Conservation (phyloP, 2,888 invertebrate genomes). For the Ormia ochracea region DNA sequence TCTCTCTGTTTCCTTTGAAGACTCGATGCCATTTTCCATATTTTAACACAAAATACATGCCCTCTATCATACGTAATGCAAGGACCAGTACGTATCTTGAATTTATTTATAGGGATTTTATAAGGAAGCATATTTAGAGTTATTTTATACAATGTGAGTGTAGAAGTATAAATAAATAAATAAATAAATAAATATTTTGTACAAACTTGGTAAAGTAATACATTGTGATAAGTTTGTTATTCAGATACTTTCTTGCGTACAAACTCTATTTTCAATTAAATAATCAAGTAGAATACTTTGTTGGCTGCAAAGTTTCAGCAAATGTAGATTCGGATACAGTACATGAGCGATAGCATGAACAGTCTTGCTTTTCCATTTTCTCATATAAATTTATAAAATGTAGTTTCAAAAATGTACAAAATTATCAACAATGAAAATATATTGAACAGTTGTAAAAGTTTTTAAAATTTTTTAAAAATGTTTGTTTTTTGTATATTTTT, state of each 20-base stretch:
- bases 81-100: neutral
- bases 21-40: neutral
- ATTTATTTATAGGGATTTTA: neutral
- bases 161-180: constrained; percentile 4
- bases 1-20: neutral
- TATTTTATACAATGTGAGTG: too few species aligned
- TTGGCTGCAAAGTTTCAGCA: neutral
- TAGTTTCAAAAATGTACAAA: too few species aligned
- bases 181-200: too few species aligned
- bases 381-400: too few species aligned
- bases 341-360: too few species aligned
- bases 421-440: too few species aligned
- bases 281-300: constrained; percentile 6
- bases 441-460: too few species aligned
- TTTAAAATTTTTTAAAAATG: too few species aligned
- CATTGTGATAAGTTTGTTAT: constrained; percentile 25
- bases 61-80: neutral
- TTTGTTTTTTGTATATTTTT: too few species aligned
- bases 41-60: neutral
- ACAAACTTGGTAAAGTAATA: neutral
- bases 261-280: neutral
- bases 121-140: constrained; percentile 8
- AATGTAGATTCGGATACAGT: neutral
- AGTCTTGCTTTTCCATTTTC: too few species aligned
- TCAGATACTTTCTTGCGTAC: constrained; percentile 10